Conservation (phyloP, 2,797 vertebrate species). For the Phyllotis vaccarum region DNA sequence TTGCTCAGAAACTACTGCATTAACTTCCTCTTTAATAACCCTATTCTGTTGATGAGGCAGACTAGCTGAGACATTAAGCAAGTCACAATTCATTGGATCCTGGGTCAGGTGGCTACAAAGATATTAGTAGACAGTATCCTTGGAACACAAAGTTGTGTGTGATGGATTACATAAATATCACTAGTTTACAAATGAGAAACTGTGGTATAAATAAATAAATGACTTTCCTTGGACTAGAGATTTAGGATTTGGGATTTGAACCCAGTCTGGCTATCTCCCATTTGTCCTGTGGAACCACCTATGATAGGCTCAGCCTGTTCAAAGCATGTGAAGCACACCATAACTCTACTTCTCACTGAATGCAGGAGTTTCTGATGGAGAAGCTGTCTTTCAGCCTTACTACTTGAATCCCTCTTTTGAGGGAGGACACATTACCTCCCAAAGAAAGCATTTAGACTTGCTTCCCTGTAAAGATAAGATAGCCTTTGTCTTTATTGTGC, state of each 20-base stretch:
- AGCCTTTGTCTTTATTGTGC: background rate
- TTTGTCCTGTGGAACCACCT: background rate
- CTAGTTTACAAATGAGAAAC: slow-evolving; percentile 15
- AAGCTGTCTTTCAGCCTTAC: background rate
- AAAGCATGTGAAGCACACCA: background rate
- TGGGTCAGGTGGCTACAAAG: background rate
- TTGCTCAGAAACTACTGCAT: background rate
- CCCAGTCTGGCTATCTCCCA: background rate
- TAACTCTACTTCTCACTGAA: background rate
- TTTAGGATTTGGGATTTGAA: background rate
- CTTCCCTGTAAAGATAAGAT: background rate
- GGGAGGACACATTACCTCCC: background rate
- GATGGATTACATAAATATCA: background rate
- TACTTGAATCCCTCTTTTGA: background rate
- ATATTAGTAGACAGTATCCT: background rate
- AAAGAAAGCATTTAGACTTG: background rate
- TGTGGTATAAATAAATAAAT: background rate
- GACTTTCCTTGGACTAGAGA: background rate
- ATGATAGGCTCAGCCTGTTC: background rate
- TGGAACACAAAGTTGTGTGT: background rate
- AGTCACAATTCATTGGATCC: background rate
- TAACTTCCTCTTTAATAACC: background rate
- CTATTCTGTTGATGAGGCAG: background rate
- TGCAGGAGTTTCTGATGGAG: background rate
- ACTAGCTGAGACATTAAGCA: background rate